Evolutionary conservation across 2,888 invertebrate species (phyloP), one percentile per base, ranked within the genome.

Genomic region (Zelleria hepariella): DNA sequence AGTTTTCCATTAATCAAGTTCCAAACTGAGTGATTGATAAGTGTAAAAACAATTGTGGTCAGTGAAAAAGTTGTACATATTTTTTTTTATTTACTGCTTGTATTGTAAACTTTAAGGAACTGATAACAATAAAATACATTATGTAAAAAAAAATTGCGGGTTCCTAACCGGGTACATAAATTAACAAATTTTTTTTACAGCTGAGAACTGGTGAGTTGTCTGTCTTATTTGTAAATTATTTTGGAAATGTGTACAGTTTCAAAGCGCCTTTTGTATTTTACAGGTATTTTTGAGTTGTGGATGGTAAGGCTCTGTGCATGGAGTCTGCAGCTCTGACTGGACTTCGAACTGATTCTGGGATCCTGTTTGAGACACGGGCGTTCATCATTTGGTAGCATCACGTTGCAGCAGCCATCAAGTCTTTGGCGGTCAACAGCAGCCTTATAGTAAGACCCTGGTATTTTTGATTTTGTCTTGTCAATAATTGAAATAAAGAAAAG

Each of bases 391-490:
- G 10, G 52, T 7, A 52, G 52, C 27, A 10, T 42, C 55, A 18
- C 15, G 8, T n/a, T n/a, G 60, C 59, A 58, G 66, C 49, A 58
- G 66, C 49, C 71, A 60, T 66, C 74, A 63, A 67, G 65, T 15
- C 32, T 42, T 42, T 15, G 15, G 72, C 65, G 10, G 53, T n/a
- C 53, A 5, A 66, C 82, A 71, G 64, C 84, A 73, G 67, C 72
- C 66, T 85, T 83, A 87, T 86, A 87, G 87, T 88, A 88, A 88
- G 87, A 82, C 64, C 68, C 77, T 75, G 86, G 88, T 86, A 86
- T 80, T 86, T 85, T 79, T 82, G 78, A 80, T 80, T 77, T 80
- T 77, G 79, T 79, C 84, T 76, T 85, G 85, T 85, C 75, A 82
- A 79, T 76, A 81, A 80, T n/a, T n/a, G n/a, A n/a, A n/a, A n/a